Evolutionary conservation across 2,113 vertebrate species (phyloP), one percentile per base, ranked within the genome.

Genomic region (Morone chrysops): DNA sequence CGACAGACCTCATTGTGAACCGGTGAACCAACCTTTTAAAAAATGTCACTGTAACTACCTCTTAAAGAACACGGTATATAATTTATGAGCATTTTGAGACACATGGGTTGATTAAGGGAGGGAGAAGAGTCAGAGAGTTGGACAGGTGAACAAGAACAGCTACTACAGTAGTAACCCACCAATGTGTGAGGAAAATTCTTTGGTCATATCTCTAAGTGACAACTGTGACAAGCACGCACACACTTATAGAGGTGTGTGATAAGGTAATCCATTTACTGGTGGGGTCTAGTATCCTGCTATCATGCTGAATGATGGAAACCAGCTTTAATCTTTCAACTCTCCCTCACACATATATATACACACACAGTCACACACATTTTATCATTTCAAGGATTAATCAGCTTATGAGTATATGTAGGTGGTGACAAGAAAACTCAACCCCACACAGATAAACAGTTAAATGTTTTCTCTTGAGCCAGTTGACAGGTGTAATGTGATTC

Each of bases 251-350:
- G 71, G 67, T 82, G 61, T 72, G 73, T 67, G 87, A 85, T 89
- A 88, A 90, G 71, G 79, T 87, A 82, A 85, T 84, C 80, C 76
- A 71, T 83, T 90, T 77, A 87, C 66, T 70, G 62, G 63, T 45
- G 65, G 5, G 18, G 48, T 38, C 61, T 73, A 50, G 66, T 71
- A 65, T 79, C 73, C 70, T 41, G 81, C 75, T 51, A 80, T 75
- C 69, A 53, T 51, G 48, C 78, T 80, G 80, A 81, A 71, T 57
- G 82, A 83, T 83, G 81, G 84, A 83, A 79, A 79, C 67, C 59
- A 78, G 51, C 71, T 85, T 83, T 90, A 68, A 89, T 87, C 68
- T 60, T 70, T 85, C 62, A 80, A 47, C 75, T 73, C 47, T 68
- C 51, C 17, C 20, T 11, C 72, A 17, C 75, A 16, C 69, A 4